Conservation (phyloP, 92 coral and sea anemone species). For the Paramuricea clavata region DNA sequence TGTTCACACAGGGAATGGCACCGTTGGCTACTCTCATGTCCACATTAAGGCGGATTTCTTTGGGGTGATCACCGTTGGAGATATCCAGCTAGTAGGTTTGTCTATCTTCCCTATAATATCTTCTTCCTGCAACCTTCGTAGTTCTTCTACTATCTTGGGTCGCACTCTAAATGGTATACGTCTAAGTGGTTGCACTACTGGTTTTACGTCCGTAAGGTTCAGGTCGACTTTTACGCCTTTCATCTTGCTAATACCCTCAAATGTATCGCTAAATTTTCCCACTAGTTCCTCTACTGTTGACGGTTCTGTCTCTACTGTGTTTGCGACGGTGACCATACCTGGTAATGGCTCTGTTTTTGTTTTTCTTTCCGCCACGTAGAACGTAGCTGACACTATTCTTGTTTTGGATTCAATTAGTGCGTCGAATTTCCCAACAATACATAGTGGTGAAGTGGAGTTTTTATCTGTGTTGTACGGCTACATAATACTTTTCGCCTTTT, state of each 20-base stretch:
- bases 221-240: conserved; percentile 6
- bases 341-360: not conserved
- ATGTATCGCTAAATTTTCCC: conserved; percentile 21
- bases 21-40: conserved; percentile 63
- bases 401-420: conserved; percentile 48
- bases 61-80: conserved; percentile 49
- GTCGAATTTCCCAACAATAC: conserved; percentile 41
- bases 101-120: conserved; percentile 40
- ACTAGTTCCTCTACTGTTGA: not conserved
- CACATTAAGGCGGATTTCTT: conserved; percentile 43
- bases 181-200: conserved; percentile 21
- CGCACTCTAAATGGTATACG: conserved; percentile 33
- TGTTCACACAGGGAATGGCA: conserved; percentile 49
- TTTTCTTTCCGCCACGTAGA: conserved; percentile 10
- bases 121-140: conserved; percentile 31
- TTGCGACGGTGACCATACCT: too few relatives aligned
- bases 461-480: not conserved
- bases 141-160: conserved; percentile 38
- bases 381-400: conserved; percentile 36
- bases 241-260: conserved; percentile 50
- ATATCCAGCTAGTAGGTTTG: conserved; percentile 29
- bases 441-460: not conserved
- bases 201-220: conserved; percentile 22
- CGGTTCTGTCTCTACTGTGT: not conserved
- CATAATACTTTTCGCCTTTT: not conserved